Base-by-base conservation (phyloP, 2,113 vertebrate species). In the Tauraco erythrolophus region DNA sequence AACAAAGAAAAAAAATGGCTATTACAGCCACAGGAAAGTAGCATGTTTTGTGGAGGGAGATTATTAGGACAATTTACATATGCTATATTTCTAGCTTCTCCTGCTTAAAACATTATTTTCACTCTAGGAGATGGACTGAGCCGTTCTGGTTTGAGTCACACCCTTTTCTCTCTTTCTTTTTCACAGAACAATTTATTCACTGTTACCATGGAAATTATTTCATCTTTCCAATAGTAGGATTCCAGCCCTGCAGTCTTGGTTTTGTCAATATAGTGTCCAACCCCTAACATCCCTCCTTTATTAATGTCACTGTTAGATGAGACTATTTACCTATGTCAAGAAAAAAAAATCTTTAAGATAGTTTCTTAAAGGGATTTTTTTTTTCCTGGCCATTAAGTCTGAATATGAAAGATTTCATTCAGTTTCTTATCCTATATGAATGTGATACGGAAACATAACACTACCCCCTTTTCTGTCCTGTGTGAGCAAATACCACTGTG, bases 151-250 rank as follows among this genome's bases (percentile, higher is more conserved):
- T 94, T 92, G 94, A 95, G 68, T 95, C 86, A 82, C 76, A 54
- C 30, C 79, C 80, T 61, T 94, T 93, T 69, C 62, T 94, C 46
- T 57, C 75, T 58, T 61, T 66, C 64, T 81, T 83, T 83, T 71
- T 83, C 76, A 76, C 2, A 4, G 88, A 92, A 95, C 76, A 91
- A 95, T 92, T 92, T 94, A 94, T 94, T 86, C 84, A 86, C 28
- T 53, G 95, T 97, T 97, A 90, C 97, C 93, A 97, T 97, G 95
- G 97, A 92, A 97, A 97, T 93, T 2, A 94, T 94, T 93, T 96
- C 64, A 81, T 95, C 80, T 92, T 93, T 81, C 74, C 76, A 69
- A 30, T 64, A 78, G 79, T 9, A 92, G 54, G 37, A 93, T 94
- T 96, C 68, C 57, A 94, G 65, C 28, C 43, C 53, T 89, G 46